Percentiles rank a stretch among this genome's conserved stretches.
Conservation (phyloP, 2,113 vertebrate species). For the Clupea harengus region DNA sequence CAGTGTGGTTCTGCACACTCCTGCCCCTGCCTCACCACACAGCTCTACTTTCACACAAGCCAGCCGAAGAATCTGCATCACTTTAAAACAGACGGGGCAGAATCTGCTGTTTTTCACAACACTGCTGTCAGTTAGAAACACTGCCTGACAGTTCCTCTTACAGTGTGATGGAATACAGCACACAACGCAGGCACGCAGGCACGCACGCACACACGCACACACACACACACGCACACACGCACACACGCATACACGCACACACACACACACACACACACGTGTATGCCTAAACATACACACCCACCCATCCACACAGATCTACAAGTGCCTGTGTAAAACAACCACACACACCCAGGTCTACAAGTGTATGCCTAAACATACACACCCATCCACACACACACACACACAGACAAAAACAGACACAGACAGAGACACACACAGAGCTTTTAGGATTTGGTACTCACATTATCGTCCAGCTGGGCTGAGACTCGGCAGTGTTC, state of each 20-base stretch:
- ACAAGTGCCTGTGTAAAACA: background rate
- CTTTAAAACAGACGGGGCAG: background rate
- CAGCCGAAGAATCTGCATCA: background rate
- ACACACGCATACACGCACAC: background rate
- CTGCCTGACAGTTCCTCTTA: background rate
- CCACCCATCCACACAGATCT: background rate
- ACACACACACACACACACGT: background rate
- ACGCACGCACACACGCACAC: background rate
- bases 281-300: background rate
- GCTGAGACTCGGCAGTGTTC: slow-evolving; percentile 95
- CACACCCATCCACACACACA: background rate
- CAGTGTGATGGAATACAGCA: background rate
- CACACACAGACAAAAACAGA: too few relatives aligned
- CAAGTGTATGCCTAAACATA: background rate
- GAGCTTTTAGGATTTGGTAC: slow-evolving; percentile 53
- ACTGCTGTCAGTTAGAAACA: background rate
- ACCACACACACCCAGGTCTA: background rate
- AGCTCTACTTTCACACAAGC: background rate
- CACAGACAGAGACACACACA: background rate
- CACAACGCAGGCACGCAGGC: background rate
- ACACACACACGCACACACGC: background rate
- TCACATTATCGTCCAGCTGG: slow-evolving; percentile 94
- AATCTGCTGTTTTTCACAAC: background rate
- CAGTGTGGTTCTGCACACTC: too few relatives aligned
- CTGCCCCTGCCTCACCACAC: background rate